Evolutionary conservation across 2,888 invertebrate genomes (phyloP), one percentile per base, ranked within the genome.

Genomic region (Apantesis nais): DNA sequence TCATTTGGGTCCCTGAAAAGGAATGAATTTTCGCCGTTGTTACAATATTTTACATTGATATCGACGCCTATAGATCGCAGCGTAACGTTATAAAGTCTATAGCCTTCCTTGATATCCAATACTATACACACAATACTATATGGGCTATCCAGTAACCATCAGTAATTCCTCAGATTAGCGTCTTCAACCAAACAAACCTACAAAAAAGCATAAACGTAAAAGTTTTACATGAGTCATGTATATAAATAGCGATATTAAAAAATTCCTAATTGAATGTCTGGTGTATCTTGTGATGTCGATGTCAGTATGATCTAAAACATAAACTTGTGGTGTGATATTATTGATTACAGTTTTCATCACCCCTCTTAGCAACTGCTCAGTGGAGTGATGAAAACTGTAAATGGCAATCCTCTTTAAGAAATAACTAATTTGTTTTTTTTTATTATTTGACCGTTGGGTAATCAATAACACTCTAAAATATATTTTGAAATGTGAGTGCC

Each of bases 331-430:
- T 58, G 58, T 58, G 29, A 58, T 58, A 29, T 58, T 58, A 29
- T 58, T 58, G 7, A 14, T 58, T 29, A 25, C 29, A 29, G n/a
- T 52, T 52, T 34, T 66, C 58, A 58, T 58, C 58, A 58, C 58
- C 16, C 3, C 4, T 11, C 14, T 58, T 14, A 29, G 58, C 68
- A 62, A 71, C 74, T 68, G 63, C 66, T 62, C 61, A 66, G 62
- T 58, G 7, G 29, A 29, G 58, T 58, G 58, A 58, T 29, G 58
- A 58, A 29, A 58, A 29, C 14, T 58, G 58, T 58, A 29, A 58
- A 29, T 58, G 16, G 29, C 58, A 58, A 58, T 58, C 0, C 58
- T 58, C n/a, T 29, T 29, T 58, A 7, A 29, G 58, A 14, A 29
- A 25, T 58, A 58, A 29, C 16, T 16, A 16, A 29, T 58, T 16